Evolutionary conservation across 2,888 invertebrate species (phyloP).

Genomic region (Eupeodes latifasciatus): DNA sequence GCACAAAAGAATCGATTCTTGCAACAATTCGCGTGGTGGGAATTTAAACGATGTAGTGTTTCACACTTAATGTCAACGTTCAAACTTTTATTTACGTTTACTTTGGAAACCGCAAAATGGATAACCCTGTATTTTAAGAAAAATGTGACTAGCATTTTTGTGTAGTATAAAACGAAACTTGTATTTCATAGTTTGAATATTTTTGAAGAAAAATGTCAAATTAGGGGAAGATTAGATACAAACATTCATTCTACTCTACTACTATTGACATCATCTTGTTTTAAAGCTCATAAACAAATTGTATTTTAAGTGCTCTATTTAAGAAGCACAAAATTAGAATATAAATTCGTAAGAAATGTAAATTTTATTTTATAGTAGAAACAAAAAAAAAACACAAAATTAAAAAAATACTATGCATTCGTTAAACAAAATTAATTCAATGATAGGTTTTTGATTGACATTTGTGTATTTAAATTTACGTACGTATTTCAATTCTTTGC

Average conservation of each 20-base stretch:
- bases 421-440: too few relatives aligned
- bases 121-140: not conserved
- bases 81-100: too few relatives aligned
- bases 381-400: not conserved
- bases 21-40: too few relatives aligned
- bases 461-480: too few relatives aligned
- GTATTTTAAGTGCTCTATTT: constrained; percentile 8
- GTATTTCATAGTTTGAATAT: not conserved
- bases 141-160: not conserved
- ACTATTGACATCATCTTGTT: not conserved
- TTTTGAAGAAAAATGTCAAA: not conserved
- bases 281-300: not conserved
- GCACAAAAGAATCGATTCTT: too few relatives aligned
- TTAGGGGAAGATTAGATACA: not conserved
- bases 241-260: not conserved
- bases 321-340: not conserved
- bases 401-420: not conserved
- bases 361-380: not conserved
- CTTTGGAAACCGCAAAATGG: too few relatives aligned
- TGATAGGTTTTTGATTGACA: too few relatives aligned
- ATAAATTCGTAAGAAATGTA: not conserved
- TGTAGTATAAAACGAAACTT: not conserved
- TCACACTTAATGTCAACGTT: too few relatives aligned
- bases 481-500: too few relatives aligned
- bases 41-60: too few relatives aligned